These are phyloP conservation scores for Boloria selene DNA, from an alignment of 2,888 invertebrate genomes.

Conservation along the genomic window DNA sequence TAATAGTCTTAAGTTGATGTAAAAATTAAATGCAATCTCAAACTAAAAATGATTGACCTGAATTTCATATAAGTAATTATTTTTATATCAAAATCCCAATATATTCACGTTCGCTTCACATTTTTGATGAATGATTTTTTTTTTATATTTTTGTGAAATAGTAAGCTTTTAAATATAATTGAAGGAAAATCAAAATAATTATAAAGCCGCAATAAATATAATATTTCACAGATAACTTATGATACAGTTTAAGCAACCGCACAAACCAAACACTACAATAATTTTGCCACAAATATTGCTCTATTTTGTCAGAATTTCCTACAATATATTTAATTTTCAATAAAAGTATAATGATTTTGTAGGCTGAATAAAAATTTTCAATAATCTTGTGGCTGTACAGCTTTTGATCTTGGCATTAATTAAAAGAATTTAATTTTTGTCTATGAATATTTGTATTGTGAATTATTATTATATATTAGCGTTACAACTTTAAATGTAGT, in stretches of 20 bases:
- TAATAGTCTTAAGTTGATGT: slow-evolving; percentile 5
- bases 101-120: not conserved
- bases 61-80: not conserved
- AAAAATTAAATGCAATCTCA: slow-evolving; percentile 15
- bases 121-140: not conserved
- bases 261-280: slow-evolving; percentile 9
- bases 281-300: not conserved
- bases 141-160: not conserved
- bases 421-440: not conserved
- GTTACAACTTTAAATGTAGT: slow-evolving; percentile 10
- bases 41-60: not conserved
- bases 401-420: slow-evolving; percentile 1
- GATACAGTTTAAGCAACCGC: not conserved
- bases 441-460: not conserved
- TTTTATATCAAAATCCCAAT: not conserved
- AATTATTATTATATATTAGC: slow-evolving; percentile 2
- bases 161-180: too few species aligned
- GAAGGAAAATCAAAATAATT: too few species aligned
- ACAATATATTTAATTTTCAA: not conserved
- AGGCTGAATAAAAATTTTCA: not conserved
- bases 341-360: not conserved
- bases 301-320: not conserved
- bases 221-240: not conserved
- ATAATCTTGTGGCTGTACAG: slow-evolving; percentile 8
- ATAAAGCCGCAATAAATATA: not conserved